phyloP scores from a whole-genome alignment of 2,888 invertebrate species.

The Phyllotreta cruciferae region DNA sequence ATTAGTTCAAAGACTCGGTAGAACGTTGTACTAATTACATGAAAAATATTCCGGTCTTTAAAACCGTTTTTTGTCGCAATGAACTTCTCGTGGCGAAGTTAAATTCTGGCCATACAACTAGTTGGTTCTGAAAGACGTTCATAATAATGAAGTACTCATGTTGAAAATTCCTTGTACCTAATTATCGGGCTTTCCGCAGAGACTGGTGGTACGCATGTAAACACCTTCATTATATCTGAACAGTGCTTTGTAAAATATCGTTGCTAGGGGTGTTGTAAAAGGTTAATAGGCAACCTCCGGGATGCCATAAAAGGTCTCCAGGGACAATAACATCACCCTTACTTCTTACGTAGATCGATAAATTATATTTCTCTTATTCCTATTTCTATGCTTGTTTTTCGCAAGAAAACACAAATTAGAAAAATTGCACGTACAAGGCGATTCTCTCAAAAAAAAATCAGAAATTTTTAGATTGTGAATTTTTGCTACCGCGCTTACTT shows the following conservation, averaged over 20 bases:
- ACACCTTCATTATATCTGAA: constrained; percentile 56
- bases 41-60: constrained; percentile 17
- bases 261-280: constrained; percentile 50
- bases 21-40: constrained; percentile 18
- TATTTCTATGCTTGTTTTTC: constrained; percentile 4
- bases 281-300: constrained; percentile 54
- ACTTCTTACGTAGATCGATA: constrained; percentile 48
- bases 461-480: background rate
- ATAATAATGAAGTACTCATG: constrained; percentile 34
- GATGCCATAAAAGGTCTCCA: constrained; percentile 51
- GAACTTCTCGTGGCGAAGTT: constrained; percentile 22
- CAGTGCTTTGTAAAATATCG: constrained; percentile 52
- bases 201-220: constrained; percentile 56
- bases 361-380: constrained; percentile 39
- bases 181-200: constrained; percentile 52
- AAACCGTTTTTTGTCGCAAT: background rate
- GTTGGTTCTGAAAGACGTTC: constrained; percentile 30
- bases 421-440: background rate
- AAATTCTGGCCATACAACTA: constrained; percentile 29
- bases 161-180: constrained; percentile 42
- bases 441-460: background rate
- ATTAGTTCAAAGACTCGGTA: constrained; percentile 16
- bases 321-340: constrained; percentile 46
- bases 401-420: constrained; percentile 1
- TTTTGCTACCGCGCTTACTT: too few species aligned